A percentile compares a stretch with the other conserved stretches of the same genome.
Conservation (phyloP, 2,888 invertebrate genomes). For the Dicranocentrus wangi region DNA sequence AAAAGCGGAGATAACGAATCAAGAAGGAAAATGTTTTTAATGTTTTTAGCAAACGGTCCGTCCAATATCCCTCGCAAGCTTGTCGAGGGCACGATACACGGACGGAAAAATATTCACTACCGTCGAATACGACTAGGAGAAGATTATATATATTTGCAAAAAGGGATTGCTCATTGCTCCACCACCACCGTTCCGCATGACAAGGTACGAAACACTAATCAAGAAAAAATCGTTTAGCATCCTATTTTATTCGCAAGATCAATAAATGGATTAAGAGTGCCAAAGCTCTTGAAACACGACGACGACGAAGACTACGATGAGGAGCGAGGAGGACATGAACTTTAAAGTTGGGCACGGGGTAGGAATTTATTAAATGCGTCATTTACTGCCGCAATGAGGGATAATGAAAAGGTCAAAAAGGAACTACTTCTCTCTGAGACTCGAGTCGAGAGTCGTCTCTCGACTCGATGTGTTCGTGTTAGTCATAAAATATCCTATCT, state of each 20-base stretch:
- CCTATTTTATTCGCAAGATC: conserved; percentile 20
- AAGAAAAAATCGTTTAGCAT: conserved; percentile 49
- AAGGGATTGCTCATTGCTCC: too few relatives aligned
- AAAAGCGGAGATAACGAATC: conserved; percentile 58
- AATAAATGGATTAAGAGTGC: conserved; percentile 8
- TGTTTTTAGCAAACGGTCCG: conserved; percentile 62
- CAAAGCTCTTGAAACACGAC: not conserved
- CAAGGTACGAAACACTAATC: conserved; percentile 53
- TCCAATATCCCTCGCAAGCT: conserved; percentile 32
- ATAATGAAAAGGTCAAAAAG: conserved; percentile 61
- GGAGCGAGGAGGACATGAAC: conserved; percentile 27
- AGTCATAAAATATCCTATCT: conserved; percentile 40
- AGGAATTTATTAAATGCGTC: conserved; percentile 59
- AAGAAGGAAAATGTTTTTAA: conserved; percentile 57
- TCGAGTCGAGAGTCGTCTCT: too few relatives aligned
- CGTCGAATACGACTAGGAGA: too few relatives aligned
- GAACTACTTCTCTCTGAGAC: too few relatives aligned
- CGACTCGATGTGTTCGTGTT: conserved; percentile 29
- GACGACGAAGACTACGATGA: too few relatives aligned
- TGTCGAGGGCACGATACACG: not conserved
- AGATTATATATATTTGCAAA: too few relatives aligned
- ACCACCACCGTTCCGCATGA: conserved; percentile 32
- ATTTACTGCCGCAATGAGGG: conserved; percentile 54
- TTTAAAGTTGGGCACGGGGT: conserved; percentile 48
- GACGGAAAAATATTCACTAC: too few relatives aligned